Evolutionary conservation across 64 coral and sea anemone genomes (phyloP).

Genomic region (Catalaphyllia jardinei): DNA sequence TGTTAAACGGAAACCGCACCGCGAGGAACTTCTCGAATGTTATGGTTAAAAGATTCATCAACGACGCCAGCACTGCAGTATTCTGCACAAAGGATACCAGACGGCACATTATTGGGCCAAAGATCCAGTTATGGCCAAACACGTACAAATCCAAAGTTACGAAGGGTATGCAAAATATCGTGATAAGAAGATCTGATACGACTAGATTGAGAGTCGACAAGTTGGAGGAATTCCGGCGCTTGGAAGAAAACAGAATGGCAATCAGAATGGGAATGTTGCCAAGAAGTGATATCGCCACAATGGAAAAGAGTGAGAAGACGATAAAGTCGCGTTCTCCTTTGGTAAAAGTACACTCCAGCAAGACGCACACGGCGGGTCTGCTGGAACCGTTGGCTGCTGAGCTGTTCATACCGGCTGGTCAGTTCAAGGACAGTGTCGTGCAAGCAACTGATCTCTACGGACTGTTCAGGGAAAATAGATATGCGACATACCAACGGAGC

Average conservation of each 20-base stretch:
- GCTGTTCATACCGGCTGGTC: neutral
- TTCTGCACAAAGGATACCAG: conserved; percentile 58
- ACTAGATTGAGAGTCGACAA: conserved; percentile 62
- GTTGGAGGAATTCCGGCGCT: conserved; percentile 26
- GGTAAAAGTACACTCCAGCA: conserved; percentile 1
- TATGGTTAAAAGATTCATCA: conserved; percentile 62
- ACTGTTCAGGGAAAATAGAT: neutral
- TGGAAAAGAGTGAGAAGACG: conserved; percentile 9
- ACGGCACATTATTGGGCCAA: conserved; percentile 60
- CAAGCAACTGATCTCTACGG: neutral
- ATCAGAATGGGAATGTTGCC: conserved; percentile 40
- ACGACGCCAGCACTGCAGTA: conserved; percentile 18
- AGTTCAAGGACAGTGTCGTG: neutral
- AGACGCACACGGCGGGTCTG: neutral
- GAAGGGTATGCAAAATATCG: conserved; percentile 58
- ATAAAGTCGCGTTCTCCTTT: conserved; percentile 24
- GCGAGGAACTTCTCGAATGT: conserved; percentile 77
- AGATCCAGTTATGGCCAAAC: conserved; percentile 57
- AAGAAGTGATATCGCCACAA: conserved; percentile 15
- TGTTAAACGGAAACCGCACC: conserved; percentile 56
- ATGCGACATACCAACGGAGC: neutral
- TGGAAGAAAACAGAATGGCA: conserved; percentile 9
- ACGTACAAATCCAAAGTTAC: conserved; percentile 64
- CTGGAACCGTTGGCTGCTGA: neutral
- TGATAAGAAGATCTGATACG: conserved; percentile 63